Evolutionary conservation across 2,113 vertebrate genomes (phyloP).

Genomic region (Varanus komodoensis): DNA sequence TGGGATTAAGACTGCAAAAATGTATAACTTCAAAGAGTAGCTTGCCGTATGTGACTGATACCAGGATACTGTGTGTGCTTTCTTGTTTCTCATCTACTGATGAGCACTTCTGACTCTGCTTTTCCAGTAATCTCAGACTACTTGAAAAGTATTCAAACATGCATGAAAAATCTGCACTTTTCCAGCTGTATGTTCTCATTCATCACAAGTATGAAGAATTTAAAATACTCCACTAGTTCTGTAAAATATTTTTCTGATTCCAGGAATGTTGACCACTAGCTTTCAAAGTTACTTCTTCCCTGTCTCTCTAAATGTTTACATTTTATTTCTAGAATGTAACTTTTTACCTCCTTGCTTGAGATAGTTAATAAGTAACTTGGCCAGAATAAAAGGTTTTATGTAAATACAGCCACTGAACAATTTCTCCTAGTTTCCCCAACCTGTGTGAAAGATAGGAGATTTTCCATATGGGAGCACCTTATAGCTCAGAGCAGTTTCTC

Average conservation of each 20-base stretch:
- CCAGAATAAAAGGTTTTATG: neutral
- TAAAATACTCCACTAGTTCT: neutral
- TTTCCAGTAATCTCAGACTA: neutral
- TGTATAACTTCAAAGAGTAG: neutral
- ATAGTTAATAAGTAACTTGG: neutral
- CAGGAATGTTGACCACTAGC: neutral
- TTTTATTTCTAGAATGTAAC: neutral
- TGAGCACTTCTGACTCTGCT: neutral
- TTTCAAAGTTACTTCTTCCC: neutral
- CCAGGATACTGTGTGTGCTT: neutral
- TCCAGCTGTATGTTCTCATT: too few relatives aligned
- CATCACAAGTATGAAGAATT: neutral
- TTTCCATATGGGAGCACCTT: neutral
- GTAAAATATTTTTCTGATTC: neutral
- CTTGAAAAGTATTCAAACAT: neutral
- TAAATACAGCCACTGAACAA: neutral
- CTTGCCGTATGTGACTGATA: neutral
- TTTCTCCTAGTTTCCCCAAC: neutral
- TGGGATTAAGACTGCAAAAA: neutral
- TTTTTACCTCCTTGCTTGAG: neutral
- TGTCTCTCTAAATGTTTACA: neutral
- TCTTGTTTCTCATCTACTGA: neutral
- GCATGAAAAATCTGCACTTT: neutral
- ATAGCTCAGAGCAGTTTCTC: neutral
- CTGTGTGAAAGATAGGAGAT: neutral